A percentile compares a stretch with the other conserved stretches of the same genome.
Evolutionary conservation across 2,888 invertebrate genomes (phyloP).

Genomic region (Diabrotica balteata): DNA sequence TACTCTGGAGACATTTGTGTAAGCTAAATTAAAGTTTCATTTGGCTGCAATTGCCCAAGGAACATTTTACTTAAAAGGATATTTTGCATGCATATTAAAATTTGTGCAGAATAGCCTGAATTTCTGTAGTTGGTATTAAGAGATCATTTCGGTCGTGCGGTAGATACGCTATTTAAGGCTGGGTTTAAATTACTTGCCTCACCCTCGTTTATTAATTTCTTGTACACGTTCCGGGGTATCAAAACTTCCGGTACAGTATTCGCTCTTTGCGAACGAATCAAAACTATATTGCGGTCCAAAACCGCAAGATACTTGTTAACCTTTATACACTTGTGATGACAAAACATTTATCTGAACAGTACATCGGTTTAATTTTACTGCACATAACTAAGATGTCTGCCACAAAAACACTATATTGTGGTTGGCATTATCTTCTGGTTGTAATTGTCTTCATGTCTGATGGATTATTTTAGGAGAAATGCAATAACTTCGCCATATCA

Average conservation of each 20-base stretch:
- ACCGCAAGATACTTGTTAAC: slow-evolving; percentile 48
- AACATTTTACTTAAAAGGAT: no score
- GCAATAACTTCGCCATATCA: slow-evolving; percentile 26
- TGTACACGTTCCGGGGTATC: slow-evolving; percentile 1
- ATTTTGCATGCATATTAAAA: no score
- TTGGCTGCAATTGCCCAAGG: no score
- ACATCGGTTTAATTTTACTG: slow-evolving; percentile 46
- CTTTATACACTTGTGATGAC: slow-evolving; percentile 42
- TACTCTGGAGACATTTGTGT: no score
- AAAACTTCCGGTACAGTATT: not conserved
- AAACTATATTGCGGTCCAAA: slow-evolving; percentile 10
- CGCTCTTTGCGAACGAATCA: slow-evolving; percentile 5
- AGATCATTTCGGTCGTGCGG: not conserved
- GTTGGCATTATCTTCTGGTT: slow-evolving; percentile 44
- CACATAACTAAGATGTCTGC: slow-evolving; percentile 42
- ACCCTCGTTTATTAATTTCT: slow-evolving; percentile 2
- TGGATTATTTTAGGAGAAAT: slow-evolving; percentile 35
- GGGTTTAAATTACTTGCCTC: not conserved
- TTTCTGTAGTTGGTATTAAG: not conserved
- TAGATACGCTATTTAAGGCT: slow-evolving; percentile 1
- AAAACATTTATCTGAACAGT: slow-evolving; percentile 49
- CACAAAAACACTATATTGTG: slow-evolving; percentile 49
- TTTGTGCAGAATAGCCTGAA: no score
- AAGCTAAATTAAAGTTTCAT: no score
- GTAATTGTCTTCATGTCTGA: slow-evolving; percentile 45